Conservation (phyloP, 2,888 invertebrate species). For the Zonitis immaculata region DNA sequence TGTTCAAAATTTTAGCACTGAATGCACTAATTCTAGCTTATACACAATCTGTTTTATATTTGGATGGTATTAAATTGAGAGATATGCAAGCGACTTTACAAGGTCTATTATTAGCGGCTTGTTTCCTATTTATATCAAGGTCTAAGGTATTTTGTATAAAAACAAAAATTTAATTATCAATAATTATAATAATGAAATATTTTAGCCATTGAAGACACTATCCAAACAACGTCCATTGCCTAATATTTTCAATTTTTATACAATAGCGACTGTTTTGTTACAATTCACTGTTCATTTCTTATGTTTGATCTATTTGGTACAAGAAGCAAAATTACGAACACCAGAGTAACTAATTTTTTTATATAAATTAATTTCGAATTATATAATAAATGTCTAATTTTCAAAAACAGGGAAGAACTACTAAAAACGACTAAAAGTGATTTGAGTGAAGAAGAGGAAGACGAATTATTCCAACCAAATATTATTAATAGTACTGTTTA, state of each 20-base stretch:
- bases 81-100: constrained; percentile 98
- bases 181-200: constrained; percentile 26
- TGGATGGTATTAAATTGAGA: constrained; percentile 97
- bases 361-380: neutral
- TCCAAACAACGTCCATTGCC: constrained; percentile 94
- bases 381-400: neutral
- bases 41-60: constrained; percentile 95
- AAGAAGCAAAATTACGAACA: constrained; percentile 68
- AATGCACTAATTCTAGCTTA: constrained; percentile 98
- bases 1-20: constrained; percentile 99
- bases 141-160: constrained; percentile 74
- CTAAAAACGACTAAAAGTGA: constrained; percentile 50
- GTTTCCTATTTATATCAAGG: constrained; percentile 96
- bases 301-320: constrained; percentile 84
- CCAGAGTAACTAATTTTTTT: constrained; percentile 62
- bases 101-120: constrained; percentile 90
- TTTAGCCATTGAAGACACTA: constrained; percentile 82
- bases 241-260: constrained; percentile 98
- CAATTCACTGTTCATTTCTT: constrained; percentile 95
- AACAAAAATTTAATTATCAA: neutral
- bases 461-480: constrained; percentile 85
- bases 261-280: constrained; percentile 86
- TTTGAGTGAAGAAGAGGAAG: constrained; percentile 61
- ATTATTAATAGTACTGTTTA: constrained; percentile 97
- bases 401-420: constrained; percentile 46